phyloP scores from a whole-genome alignment of 2,797 vertebrate species.

The Poecilia gillii region DNA sequence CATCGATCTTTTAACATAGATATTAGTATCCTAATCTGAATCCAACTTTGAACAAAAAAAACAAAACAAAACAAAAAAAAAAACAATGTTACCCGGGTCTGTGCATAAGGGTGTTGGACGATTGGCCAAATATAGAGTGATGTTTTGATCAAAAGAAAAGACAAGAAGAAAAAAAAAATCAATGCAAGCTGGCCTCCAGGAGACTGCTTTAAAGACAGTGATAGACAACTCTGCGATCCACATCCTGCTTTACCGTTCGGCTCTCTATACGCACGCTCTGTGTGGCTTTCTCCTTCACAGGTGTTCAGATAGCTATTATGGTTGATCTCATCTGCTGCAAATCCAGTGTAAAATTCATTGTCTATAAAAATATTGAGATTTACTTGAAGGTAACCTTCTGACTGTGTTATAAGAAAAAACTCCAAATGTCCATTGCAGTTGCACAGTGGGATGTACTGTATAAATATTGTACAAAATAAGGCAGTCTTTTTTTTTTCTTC shows the following conservation, averaged over 20 bases:
- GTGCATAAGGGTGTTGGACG: constrained; percentile 75
- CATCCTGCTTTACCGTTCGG: constrained; percentile 75
- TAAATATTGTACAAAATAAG: constrained; percentile 98
- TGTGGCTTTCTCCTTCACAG: constrained; percentile 81
- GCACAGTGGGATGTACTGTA: constrained; percentile 90
- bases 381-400: constrained; percentile 84
- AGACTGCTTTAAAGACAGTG: constrained; percentile 78
- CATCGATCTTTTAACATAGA: constrained; percentile 77
- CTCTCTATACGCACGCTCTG: constrained; percentile 71
- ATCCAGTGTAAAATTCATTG: constrained; percentile 89
- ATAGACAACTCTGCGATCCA: constrained; percentile 81
- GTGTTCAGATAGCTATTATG: constrained; percentile 81
- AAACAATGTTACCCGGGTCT: constrained; percentile 70
- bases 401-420: constrained; percentile 84
- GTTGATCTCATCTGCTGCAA: constrained; percentile 79
- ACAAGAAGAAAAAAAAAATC: constrained; percentile 48
- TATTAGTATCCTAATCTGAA: constrained; percentile 82
- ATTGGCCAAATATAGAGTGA: constrained; percentile 71
- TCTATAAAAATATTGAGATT: constrained; percentile 93
- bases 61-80: too few relatives aligned
- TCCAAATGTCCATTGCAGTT: constrained; percentile 82
- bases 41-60: constrained; percentile 69
- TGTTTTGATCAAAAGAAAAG: constrained; percentile 59
- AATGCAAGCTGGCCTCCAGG: constrained; percentile 71
- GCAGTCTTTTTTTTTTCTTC: constrained; percentile 83